A percentile compares a stretch with the other conserved stretches of the same genome.
phyloP scores from a whole-genome alignment of 2,888 invertebrate genomes.

The Rhingia rostrata region DNA sequence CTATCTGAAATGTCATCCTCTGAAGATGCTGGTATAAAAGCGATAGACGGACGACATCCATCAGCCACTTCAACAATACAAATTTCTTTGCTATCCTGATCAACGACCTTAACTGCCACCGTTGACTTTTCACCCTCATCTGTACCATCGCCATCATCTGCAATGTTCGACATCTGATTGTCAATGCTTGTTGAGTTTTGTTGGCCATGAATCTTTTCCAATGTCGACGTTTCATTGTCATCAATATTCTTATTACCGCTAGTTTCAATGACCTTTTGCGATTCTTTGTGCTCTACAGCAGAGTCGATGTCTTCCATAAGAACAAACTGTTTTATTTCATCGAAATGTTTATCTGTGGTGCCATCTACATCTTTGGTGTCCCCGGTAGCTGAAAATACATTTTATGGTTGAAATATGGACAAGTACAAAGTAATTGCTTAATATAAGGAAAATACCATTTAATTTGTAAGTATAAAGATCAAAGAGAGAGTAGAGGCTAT shows the following conservation, averaged over 20 bases:
- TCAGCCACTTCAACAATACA: not conserved
- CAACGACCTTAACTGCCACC: not conserved
- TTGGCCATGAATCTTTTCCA: not conserved
- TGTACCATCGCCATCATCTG: not conserved
- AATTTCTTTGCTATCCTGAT: not conserved
- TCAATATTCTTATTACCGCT: slow-evolving; percentile 10
- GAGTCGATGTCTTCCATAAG: slow-evolving; percentile 24
- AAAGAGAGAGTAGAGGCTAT: no score
- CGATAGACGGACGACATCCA: slow-evolving; percentile 24
- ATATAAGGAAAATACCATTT: no score
- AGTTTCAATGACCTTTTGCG: slow-evolving; percentile 6
- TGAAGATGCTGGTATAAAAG: slow-evolving; percentile 58
- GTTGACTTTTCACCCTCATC: not conserved
- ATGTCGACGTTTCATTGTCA: slow-evolving; percentile 2
- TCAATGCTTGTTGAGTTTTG: not conserved
- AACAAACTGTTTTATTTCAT: slow-evolving; percentile 48
- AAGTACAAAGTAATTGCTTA: slow-evolving; percentile 26
- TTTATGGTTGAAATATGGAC: not conserved
- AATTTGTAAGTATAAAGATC: not conserved
- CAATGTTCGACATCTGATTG: not conserved
- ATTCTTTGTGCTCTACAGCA: not conserved
- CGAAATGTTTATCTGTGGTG: slow-evolving; percentile 11
- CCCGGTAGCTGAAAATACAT: slow-evolving; percentile 47
- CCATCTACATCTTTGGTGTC: slow-evolving; percentile 20
- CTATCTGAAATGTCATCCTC: slow-evolving; percentile 60